phyloP scores from a whole-genome alignment of 92 coral and sea anemone genomes.

The Desmophyllum pertusum region DNA sequence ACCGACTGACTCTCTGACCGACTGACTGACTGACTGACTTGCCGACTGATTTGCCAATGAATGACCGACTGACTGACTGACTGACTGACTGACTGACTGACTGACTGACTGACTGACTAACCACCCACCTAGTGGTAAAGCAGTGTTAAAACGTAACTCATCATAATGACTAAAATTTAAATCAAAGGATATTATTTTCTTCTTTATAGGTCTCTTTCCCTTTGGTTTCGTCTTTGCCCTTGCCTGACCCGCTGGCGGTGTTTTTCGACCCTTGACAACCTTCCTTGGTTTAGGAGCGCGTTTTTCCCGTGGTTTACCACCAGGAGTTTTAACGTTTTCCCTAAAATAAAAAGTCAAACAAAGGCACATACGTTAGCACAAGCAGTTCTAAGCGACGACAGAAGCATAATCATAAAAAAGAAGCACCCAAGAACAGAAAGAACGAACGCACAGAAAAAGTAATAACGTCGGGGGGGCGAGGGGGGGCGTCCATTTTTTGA shows the following conservation, averaged over 20 bases:
- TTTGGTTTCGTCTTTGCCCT: slow-evolving; percentile 82
- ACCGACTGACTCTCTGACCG: not conserved
- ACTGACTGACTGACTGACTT: not conserved
- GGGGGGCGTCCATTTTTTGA: too few species aligned
- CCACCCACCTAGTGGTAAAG: too few species aligned
- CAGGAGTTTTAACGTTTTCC: slow-evolving; percentile 58
- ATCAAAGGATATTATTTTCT: slow-evolving; percentile 71
- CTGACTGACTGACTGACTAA: too few species aligned
- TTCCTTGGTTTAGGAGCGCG: slow-evolving; percentile 82
- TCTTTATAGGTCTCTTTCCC: slow-evolving; percentile 80
- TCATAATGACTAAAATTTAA: not conserved
- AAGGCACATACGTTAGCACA: too few species aligned
- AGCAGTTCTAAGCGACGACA: too few species aligned
- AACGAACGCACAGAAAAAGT: not conserved
- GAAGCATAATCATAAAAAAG: not conserved
- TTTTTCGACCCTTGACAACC: slow-evolving; percentile 77
- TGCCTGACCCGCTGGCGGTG: slow-evolving; percentile 78
- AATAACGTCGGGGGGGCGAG: too few species aligned
- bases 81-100: too few species aligned
- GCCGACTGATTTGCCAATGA: too few species aligned
- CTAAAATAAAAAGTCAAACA: slow-evolving; percentile 28
- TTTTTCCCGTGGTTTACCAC: slow-evolving; percentile 51
- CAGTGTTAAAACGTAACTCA: too few species aligned
- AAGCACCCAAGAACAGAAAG: not conserved
- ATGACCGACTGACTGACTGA: too few species aligned